Evolutionary conservation across 2,797 vertebrate species (phyloP).

Genomic region (Pterois miles): DNA sequence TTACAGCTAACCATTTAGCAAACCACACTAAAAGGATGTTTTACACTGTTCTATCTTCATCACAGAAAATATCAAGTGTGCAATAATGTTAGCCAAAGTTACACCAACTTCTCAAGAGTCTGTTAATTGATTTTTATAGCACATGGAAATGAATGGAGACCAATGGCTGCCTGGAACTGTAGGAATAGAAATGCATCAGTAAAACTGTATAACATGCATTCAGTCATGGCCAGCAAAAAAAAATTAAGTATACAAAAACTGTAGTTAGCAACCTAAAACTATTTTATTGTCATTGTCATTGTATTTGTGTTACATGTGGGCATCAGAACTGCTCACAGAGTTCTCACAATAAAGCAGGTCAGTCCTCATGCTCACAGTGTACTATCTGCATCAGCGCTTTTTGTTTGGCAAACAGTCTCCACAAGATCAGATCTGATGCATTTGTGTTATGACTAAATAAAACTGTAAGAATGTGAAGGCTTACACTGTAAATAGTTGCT

Average conservation of each 20-base stretch:
- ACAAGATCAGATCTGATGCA: slow-evolving; percentile 14
- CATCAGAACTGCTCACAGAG: background rate
- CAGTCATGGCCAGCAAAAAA: background rate
- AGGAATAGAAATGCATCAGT: background rate
- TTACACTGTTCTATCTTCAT: background rate
- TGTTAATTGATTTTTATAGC: background rate
- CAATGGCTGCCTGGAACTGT: background rate
- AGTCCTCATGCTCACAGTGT: background rate
- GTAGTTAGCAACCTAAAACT: background rate
- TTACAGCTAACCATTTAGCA: background rate
- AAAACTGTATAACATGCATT: background rate
- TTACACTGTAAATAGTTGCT: slow-evolving; percentile 49
- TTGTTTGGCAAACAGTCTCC: slow-evolving; percentile 58
- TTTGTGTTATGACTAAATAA: slow-evolving; percentile 56
- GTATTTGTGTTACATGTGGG: background rate
- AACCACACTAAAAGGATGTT: background rate
- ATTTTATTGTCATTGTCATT: background rate
- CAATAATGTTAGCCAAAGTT: background rate
- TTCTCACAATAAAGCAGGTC: slow-evolving; percentile 8
- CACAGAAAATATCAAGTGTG: background rate
- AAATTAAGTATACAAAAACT: background rate
- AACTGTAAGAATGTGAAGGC: slow-evolving; percentile 24
- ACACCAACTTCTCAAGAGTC: background rate
- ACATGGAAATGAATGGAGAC: background rate
- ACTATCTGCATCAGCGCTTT: slow-evolving; percentile 13